Conservation (phyloP, 2,888 invertebrate genomes). For the Alviniconcha strummeri region DNA sequence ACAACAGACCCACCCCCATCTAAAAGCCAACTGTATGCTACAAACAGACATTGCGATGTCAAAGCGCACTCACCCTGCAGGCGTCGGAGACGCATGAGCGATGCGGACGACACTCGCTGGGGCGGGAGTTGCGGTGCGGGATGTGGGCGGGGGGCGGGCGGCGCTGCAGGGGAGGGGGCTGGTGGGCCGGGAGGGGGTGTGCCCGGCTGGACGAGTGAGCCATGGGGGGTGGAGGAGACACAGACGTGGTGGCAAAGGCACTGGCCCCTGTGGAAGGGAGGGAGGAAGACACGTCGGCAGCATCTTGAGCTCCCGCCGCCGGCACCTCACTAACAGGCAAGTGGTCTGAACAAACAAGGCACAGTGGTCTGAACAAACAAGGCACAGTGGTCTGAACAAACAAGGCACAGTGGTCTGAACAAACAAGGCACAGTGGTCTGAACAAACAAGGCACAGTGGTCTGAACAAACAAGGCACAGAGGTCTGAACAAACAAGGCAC, state of each 20-base stretch:
- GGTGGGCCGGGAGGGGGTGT: conserved; percentile 65
- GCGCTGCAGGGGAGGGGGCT: conserved; percentile 58
- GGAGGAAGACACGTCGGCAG: neutral
- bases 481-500: too few species aligned
- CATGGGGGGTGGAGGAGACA: neutral
- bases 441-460: too few species aligned
- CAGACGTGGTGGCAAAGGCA: neutral
- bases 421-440: too few species aligned
- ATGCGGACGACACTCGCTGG: conserved; percentile 39
- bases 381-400: too few species aligned
- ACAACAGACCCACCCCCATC: neutral
- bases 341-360: too few species aligned
- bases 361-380: too few species aligned
- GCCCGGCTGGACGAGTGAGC: neutral
- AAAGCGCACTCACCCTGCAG: conserved; percentile 34
- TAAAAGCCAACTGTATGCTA: neutral
- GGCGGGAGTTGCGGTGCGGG: conserved; percentile 41
- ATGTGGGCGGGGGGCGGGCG: conserved; percentile 52
- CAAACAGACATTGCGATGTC: neutral
- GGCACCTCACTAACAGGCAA: too few species aligned
- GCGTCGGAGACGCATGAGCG: conserved; percentile 38
- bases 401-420: too few species aligned
- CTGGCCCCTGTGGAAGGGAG: conserved; percentile 22
- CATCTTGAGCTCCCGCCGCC: neutral
- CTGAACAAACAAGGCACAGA: too few species aligned